Evolutionary conservation across 2,113 vertebrate species (phyloP).

Genomic region (Phalacrocorax pelagicus): DNA sequence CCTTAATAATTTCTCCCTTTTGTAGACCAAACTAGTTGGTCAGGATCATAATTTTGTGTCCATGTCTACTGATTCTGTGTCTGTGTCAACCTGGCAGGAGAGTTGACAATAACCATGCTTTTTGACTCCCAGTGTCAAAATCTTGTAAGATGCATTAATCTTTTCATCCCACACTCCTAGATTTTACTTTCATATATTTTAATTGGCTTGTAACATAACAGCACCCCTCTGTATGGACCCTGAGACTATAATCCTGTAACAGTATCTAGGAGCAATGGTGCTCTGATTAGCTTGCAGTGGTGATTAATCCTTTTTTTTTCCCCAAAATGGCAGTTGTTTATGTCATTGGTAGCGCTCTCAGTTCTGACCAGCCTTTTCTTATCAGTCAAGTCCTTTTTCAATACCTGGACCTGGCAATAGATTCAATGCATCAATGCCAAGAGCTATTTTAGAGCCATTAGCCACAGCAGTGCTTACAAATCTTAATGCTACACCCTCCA

Average conservation of each 20-base stretch:
- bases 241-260: conserved; percentile 28
- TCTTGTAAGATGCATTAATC: neutral
- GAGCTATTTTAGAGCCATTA: conserved; percentile 48
- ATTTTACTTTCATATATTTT: neutral
- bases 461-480: neutral
- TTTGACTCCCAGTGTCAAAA: neutral
- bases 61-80: neutral
- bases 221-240: neutral
- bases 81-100: neutral
- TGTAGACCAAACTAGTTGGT: neutral
- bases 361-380: conserved; percentile 20
- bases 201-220: neutral
- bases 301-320: conserved; percentile 6
- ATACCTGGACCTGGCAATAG: conserved; percentile 51
- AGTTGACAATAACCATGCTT: neutral
- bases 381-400: conserved; percentile 52
- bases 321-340: conserved; percentile 45
- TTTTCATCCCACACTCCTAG: neutral
- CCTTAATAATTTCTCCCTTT: neutral
- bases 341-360: conserved; percentile 2
- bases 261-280: neutral
- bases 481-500: neutral
- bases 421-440: conserved; percentile 48
- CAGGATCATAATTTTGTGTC: neutral
- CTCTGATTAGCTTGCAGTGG: conserved; percentile 18